phyloP scores from a whole-genome alignment of 1,140 invertebrate species.

The Homalodisca vitripennis region DNA sequence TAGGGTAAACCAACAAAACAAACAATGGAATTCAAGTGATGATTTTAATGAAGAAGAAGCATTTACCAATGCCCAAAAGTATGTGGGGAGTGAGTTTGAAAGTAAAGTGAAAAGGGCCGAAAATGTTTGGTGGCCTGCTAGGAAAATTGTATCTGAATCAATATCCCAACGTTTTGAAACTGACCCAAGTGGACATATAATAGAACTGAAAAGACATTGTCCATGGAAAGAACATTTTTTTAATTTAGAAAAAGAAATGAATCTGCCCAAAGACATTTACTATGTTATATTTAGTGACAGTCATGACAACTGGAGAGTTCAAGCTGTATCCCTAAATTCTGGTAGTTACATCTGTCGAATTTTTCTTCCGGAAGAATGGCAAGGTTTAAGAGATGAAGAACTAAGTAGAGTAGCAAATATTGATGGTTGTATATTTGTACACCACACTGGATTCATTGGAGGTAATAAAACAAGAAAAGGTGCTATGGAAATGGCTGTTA shows the following conservation, averaged over 20 bases:
- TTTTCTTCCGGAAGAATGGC: too few species aligned
- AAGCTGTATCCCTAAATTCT: too few species aligned
- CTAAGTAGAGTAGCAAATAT: too few species aligned
- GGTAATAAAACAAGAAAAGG: too few species aligned
- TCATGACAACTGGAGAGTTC: too few species aligned
- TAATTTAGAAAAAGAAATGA: conserved; percentile 73
- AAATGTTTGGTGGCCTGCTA: conserved; percentile 81
- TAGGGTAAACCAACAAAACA: conserved; percentile 78
- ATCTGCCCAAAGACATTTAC: too few species aligned
- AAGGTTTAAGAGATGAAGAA: too few species aligned
- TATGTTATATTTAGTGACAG: too few species aligned
- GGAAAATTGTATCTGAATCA: conserved; percentile 66
- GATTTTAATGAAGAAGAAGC: conserved; percentile 51
- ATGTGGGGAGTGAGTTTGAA: conserved; percentile 81
- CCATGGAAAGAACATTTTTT: conserved; percentile 92
- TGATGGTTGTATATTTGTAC: too few species aligned
- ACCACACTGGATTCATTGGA: too few species aligned
- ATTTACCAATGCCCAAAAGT: conserved; percentile 74
- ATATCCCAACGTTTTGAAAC: conserved; percentile 65
- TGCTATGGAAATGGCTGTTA: too few species aligned
- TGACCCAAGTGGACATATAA: conserved; percentile 73
- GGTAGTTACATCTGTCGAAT: too few species aligned
- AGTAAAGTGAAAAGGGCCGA: conserved; percentile 67
- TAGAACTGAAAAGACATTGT: conserved; percentile 65
- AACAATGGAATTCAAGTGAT: conserved; percentile 75